Percentiles rank a stretch among this genome's conserved stretches.
phyloP scores from a whole-genome alignment of 1,140 invertebrate species.

The Lepidostoma basale region DNA sequence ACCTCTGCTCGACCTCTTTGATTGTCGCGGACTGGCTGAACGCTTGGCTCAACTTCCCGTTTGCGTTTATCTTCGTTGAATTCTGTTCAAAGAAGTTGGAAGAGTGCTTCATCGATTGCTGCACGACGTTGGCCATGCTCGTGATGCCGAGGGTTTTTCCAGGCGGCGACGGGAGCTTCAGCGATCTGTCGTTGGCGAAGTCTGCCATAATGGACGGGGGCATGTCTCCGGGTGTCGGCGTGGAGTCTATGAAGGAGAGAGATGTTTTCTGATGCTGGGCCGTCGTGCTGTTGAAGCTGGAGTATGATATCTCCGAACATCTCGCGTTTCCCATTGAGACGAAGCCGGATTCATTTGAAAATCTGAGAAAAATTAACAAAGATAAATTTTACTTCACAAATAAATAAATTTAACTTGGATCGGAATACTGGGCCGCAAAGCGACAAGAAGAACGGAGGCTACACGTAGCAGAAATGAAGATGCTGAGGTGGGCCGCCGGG shows the following conservation, averaged over 20 bases:
- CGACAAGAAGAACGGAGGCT: too few relatives aligned
- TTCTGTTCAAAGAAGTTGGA: slow-evolving; percentile 38
- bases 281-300: slow-evolving; percentile 38
- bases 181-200: slow-evolving; percentile 9
- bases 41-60: slow-evolving; percentile 25
- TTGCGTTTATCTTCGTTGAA: slow-evolving; percentile 24
- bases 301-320: slow-evolving; percentile 48
- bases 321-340: slow-evolving; percentile 68
- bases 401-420: too few relatives aligned
- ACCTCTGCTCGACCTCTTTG: slow-evolving; percentile 43
- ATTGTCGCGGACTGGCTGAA: slow-evolving; percentile 62
- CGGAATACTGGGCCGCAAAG: too few relatives aligned
- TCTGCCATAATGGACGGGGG: slow-evolving; percentile 27
- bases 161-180: slow-evolving; percentile 23
- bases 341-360: slow-evolving; percentile 71
- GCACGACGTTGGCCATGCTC: slow-evolving; percentile 33
- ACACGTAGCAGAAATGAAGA: too few relatives aligned
- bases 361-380: slow-evolving; percentile 50
- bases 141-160: slow-evolving; percentile 11
- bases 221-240: slow-evolving; percentile 40
- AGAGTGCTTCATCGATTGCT: slow-evolving; percentile 39
- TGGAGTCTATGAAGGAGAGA: slow-evolving; percentile 40
- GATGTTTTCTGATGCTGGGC: slow-evolving; percentile 27
- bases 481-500: too few relatives aligned
- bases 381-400: too few relatives aligned